These are phyloP conservation scores for Prinia subflava DNA, from an alignment of 2,113 vertebrate genomes.

Conservation along the genomic window DNA sequence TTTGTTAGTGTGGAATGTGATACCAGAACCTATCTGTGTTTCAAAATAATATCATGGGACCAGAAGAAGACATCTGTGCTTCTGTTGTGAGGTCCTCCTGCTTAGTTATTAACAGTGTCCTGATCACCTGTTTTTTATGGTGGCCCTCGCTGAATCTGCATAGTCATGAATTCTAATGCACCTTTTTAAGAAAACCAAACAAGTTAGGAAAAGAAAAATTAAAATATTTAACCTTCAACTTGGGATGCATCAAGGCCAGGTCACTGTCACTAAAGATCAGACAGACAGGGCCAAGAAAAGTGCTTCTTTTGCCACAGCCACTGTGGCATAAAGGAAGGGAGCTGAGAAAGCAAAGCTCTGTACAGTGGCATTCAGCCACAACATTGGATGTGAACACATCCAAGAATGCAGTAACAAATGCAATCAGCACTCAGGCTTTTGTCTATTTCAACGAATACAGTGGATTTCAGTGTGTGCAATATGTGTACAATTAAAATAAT, in stretches of 20 bases:
- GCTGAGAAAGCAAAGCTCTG: background rate
- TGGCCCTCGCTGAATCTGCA: background rate
- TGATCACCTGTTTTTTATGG: background rate
- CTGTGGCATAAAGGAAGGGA: background rate
- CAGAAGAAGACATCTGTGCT: background rate
- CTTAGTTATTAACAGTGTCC: background rate
- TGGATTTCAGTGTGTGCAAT: background rate
- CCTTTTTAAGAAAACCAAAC: background rate
- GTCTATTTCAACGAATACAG: background rate
- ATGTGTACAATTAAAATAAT: background rate
- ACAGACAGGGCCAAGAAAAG: background rate
- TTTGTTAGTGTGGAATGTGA: background rate
- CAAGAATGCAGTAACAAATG: background rate
- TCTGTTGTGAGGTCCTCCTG: background rate
- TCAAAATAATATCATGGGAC: background rate
- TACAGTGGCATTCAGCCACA: background rate
- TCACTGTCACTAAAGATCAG: background rate
- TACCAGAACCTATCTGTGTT: background rate
- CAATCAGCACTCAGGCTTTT: background rate
- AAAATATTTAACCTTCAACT: background rate
- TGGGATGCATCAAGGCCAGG: background rate
- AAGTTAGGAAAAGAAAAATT: background rate
- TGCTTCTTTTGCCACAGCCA: background rate
- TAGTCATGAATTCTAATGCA: background rate
- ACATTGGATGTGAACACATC: background rate